A percentile compares a stretch with the other conserved stretches of the same genome.
Conservation (phyloP, 1,140 invertebrate genomes). For the Atta colombica region DNA sequence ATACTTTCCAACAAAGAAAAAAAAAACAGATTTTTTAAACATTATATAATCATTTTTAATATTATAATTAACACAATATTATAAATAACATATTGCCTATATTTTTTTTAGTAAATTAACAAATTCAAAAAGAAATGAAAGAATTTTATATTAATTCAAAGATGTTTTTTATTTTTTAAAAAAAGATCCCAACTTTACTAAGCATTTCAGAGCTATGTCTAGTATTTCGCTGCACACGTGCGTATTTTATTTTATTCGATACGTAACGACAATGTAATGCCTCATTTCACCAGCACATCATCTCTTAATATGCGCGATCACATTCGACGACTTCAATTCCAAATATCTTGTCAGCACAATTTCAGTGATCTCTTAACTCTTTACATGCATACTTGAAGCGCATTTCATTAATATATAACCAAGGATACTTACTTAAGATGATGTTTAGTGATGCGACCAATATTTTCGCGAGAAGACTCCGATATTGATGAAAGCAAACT, state of each 20-base stretch:
- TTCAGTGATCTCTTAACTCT: not conserved
- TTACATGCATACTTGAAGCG: not conserved
- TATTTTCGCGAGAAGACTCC: not conserved
- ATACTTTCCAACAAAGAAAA: not conserved
- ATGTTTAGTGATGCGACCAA: not conserved
- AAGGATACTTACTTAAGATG: conserved; percentile 11
- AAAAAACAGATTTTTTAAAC: conserved; percentile 1
- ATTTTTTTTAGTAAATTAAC: not conserved
- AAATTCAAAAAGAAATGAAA: not conserved
- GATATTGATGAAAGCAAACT: conserved; percentile 23
- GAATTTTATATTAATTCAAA: not conserved
- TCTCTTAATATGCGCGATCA: not conserved
- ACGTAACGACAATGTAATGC: not conserved
- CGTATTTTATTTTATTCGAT: not conserved
- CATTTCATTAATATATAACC: too few species aligned
- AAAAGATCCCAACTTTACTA: not conserved
- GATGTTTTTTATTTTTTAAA: not conserved
- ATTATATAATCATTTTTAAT: not conserved
- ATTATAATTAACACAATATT: not conserved
- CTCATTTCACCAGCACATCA: not conserved
- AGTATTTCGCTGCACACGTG: not conserved
- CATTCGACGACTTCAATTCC: not conserved
- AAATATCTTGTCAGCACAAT: not conserved
- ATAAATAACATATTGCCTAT: not conserved
- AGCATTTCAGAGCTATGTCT: too few species aligned